Evolutionary conservation across 2,113 vertebrate species (phyloP).

Genomic region (Dolichotis patagonum): DNA sequence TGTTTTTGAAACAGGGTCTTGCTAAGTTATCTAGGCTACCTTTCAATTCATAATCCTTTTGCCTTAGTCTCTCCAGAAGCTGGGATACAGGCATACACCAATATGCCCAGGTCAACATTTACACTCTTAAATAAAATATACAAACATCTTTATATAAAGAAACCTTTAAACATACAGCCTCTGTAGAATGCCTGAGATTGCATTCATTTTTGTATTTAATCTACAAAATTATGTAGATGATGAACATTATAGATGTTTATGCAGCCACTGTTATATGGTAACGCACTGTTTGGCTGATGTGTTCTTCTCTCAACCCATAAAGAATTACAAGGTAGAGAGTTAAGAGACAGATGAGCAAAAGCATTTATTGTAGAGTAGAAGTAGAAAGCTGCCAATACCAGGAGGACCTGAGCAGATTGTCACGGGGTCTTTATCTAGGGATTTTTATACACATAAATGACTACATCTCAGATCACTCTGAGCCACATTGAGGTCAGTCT

Average conservation of each 20-base stretch:
- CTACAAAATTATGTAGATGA: background rate
- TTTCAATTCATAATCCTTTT: background rate
- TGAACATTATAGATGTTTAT: background rate
- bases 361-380: background rate
- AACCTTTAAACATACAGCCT: background rate
- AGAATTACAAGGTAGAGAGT: background rate
- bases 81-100: background rate
- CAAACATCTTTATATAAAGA: background rate
- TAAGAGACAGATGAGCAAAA: background rate
- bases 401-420: background rate
- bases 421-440: background rate
- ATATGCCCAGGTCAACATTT: background rate
- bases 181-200: background rate
- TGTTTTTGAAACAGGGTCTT: background rate
- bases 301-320: background rate
- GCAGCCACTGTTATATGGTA: background rate
- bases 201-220: conserved; percentile 6
- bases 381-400: background rate
- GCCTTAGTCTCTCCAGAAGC: background rate
- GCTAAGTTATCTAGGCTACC: background rate
- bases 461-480: background rate
- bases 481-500: background rate
- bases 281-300: background rate
- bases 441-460: background rate
- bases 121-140: conserved; percentile 24